These are phyloP conservation scores for Drosophila macrospina DNA, from an alignment of 2,888 invertebrate species.

Conservation along the genomic window DNA sequence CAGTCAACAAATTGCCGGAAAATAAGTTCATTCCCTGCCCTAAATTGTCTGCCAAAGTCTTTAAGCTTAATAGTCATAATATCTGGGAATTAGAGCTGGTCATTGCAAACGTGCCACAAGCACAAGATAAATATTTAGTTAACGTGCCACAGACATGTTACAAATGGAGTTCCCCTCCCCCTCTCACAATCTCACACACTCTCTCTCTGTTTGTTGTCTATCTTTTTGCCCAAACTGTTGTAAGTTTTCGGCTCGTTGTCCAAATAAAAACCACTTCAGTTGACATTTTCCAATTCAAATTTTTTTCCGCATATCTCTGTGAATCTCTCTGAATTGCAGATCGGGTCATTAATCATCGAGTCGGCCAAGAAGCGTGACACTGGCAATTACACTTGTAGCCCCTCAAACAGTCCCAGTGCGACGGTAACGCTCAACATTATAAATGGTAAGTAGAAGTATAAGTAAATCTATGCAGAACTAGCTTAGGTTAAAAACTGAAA, in stretches of 20 bases:
- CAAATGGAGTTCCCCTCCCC: slow-evolving; percentile 10
- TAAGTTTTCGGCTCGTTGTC: background rate
- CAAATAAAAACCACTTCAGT: slow-evolving; percentile 5
- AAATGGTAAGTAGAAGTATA: slow-evolving; percentile 91
- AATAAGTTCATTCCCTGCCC: slow-evolving; percentile 24
- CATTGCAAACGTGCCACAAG: slow-evolving; percentile 40
- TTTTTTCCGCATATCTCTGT: slow-evolving; percentile 18
- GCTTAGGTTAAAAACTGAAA: background rate
- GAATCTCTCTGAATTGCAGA: slow-evolving; percentile 69
- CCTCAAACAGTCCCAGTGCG: slow-evolving; percentile 96
- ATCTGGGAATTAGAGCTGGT: slow-evolving; percentile 27
- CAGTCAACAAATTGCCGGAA: slow-evolving; percentile 21
- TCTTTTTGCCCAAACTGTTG: slow-evolving; percentile 1
- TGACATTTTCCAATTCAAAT: slow-evolving; percentile 7
- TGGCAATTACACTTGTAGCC: slow-evolving; percentile 97
- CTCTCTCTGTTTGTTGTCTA: slow-evolving; percentile 1
- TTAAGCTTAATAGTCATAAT: slow-evolving; percentile 25
- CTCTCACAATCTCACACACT: background rate
- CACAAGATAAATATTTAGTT: slow-evolving; percentile 45
- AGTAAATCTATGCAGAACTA: background rate
- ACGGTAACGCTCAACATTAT: slow-evolving; percentile 96
- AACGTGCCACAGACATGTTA: slow-evolving; percentile 32
- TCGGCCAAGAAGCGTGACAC: slow-evolving; percentile 85
- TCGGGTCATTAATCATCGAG: slow-evolving; percentile 86
- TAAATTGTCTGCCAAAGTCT: slow-evolving; percentile 3